Evolutionary conservation across 2,888 invertebrate genomes (phyloP).

Genomic region (Physocephala rufipes): DNA sequence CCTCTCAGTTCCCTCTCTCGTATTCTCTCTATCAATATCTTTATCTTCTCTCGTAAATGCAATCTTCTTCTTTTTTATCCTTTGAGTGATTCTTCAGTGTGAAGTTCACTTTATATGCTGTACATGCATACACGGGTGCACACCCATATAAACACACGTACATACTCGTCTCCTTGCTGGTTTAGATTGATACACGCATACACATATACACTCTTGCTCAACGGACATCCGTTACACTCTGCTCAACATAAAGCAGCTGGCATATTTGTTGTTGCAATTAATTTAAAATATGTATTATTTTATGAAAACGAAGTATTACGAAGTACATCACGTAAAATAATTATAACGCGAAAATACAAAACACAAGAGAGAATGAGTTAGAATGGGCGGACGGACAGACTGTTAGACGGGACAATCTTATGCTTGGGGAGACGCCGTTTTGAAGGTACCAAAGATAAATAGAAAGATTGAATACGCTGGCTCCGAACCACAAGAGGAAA

Average conservation of each 20-base stretch:
- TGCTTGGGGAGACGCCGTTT: background rate
- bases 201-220: background rate
- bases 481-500: background rate
- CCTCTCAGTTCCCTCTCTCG: too few relatives aligned
- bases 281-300: constrained; percentile 61
- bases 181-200: background rate
- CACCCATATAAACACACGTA: constrained; percentile 36
- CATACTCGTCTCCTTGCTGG: constrained; percentile 16
- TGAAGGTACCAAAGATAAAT: constrained; percentile 8
- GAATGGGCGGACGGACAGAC: constrained; percentile 9
- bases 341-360: constrained; percentile 44
- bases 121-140: constrained; percentile 53
- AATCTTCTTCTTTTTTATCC: constrained; percentile 45
- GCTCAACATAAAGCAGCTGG: constrained; percentile 30
- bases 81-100: background rate
- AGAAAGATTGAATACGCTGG: constrained; percentile 1
- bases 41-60: constrained; percentile 46
- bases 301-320: constrained; percentile 14
- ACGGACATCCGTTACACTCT: constrained; percentile 14
- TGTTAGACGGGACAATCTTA: background rate
- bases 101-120: constrained; percentile 58
- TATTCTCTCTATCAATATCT: too few relatives aligned
- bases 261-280: constrained; percentile 55
- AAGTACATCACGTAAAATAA: constrained; percentile 43
- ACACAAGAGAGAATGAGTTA: constrained; percentile 32